Evolutionary conservation across 1,140 invertebrate genomes (phyloP), one percentile per base, ranked within the genome.

Genomic region (Tetramorium simillimum): DNA sequence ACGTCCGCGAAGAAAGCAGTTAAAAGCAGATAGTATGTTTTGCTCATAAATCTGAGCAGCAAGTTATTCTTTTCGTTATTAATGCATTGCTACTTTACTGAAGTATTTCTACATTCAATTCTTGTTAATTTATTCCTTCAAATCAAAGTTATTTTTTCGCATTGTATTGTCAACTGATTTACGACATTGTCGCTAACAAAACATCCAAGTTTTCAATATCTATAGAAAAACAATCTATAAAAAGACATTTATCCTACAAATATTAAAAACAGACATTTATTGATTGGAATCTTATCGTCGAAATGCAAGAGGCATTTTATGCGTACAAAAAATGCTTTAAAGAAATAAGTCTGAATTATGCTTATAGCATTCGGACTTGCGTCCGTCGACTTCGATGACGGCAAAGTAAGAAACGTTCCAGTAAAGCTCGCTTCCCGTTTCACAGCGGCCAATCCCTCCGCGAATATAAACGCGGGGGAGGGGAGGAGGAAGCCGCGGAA

Each of bases 401-500:
- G 63, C 43, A 43, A 82, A 73, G 53, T 73, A 73, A 60, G 78
- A 72, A 69, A 28, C 37, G 56, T 0, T 18, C 33, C n/a, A 2
- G 2, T 49, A 33, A 84, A 60, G 67, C 24, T 81, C 18, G 37
- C 7, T 46, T 73, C 14, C 21, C 40, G 21, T 60, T 46, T 73
- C 80, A 40, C 21, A 6, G 14, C 53, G 67, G 16, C 51, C 67
- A 18, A 84, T 73, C 53, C 21, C 67, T 37, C 18, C 51, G 18
- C 80, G 80, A 60, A 18, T 84, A 75, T 73, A 49, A 84, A 73
- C 40, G 69, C 53, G 40, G 1, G 40, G 28, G 14, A 40, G 65
- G 10, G 65, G 43, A 40, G 18, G n/a, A n/a, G 40, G 0, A 6
- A 84, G 49, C 65, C 33, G 63, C 63, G 76, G 88, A 90, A 91